Percentiles rank a stretch among this genome's conserved stretches.
Evolutionary conservation across 2,113 vertebrate genomes (phyloP).

Genomic region (Misgurnus mizolepis): DNA sequence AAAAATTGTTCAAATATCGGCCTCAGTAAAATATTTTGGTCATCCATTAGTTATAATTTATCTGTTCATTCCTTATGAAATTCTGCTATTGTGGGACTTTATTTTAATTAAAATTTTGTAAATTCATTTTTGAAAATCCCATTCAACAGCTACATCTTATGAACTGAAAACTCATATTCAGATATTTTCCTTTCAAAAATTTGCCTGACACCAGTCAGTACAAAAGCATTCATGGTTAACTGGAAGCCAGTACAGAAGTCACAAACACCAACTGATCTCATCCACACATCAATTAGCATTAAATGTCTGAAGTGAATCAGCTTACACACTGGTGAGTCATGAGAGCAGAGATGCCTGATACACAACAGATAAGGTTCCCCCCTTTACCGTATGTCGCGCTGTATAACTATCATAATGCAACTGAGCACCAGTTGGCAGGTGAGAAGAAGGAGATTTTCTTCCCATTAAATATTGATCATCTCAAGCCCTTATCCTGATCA

Average conservation of each 20-base stretch:
- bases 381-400: conserved; percentile 61
- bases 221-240: conserved; percentile 10
- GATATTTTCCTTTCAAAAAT: not conserved
- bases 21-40: too few relatives aligned
- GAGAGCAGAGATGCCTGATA: conserved; percentile 25
- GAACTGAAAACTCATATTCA: not conserved
- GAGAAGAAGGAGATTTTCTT: conserved; percentile 63
- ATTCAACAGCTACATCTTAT: not conserved
- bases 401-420: conserved; percentile 48
- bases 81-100: too few relatives aligned
- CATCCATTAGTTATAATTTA: too few relatives aligned
- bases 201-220: not conserved
- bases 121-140: too few relatives aligned
- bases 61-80: too few relatives aligned
- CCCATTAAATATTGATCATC: conserved; percentile 65
- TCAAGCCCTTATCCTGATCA: conserved; percentile 39
- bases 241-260: conserved; percentile 20
- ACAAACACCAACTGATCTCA: conserved; percentile 24
- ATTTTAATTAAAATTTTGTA: too few relatives aligned
- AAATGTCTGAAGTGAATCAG: conserved; percentile 35
- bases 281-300: conserved; percentile 37
- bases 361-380: conserved; percentile 62
- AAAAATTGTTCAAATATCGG: too few relatives aligned
- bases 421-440: conserved; percentile 70
- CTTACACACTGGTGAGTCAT: conserved; percentile 39